phyloP scores from a whole-genome alignment of 2,113 vertebrate species.

The Noturus placidus region DNA sequence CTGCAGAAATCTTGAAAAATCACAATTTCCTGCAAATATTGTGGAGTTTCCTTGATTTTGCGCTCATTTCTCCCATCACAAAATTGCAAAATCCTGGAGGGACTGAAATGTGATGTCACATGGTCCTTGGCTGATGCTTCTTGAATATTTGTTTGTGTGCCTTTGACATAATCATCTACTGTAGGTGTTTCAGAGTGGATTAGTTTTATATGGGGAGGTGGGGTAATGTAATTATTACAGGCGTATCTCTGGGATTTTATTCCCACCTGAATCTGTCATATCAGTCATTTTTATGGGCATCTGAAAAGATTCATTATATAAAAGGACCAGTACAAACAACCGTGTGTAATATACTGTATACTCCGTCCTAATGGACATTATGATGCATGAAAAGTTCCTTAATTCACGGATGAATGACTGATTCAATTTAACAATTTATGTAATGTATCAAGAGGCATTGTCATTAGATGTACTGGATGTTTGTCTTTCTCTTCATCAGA shows the following conservation, averaged over 20 bases:
- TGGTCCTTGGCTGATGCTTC: background rate
- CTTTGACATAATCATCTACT: background rate
- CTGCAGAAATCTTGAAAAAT: too few relatives aligned
- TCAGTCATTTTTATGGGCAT: background rate
- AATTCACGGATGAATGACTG: background rate
- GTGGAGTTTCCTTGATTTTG: too few relatives aligned
- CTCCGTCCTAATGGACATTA: background rate
- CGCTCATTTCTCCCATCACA: too few relatives aligned
- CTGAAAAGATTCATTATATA: background rate
- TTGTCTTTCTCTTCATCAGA: constrained; percentile 60
- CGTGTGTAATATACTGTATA: background rate
- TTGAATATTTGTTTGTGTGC: background rate
- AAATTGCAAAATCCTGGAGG: too few relatives aligned
- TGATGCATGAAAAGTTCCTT: background rate
- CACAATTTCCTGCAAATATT: too few relatives aligned
- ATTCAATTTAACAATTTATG: background rate
- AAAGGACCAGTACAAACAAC: background rate
- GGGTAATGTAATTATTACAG: background rate
- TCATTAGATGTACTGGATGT: background rate
- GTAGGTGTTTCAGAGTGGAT: background rate
- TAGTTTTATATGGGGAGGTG: background rate
- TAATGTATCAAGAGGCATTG: background rate
- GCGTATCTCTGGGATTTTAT: background rate
- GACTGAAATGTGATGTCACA: background rate
- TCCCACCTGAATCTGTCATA: too few relatives aligned